A percentile compares a stretch with the other conserved stretches of the same genome.
Conservation (phyloP, 2,888 invertebrate species). For the Endomychus coccineus region DNA sequence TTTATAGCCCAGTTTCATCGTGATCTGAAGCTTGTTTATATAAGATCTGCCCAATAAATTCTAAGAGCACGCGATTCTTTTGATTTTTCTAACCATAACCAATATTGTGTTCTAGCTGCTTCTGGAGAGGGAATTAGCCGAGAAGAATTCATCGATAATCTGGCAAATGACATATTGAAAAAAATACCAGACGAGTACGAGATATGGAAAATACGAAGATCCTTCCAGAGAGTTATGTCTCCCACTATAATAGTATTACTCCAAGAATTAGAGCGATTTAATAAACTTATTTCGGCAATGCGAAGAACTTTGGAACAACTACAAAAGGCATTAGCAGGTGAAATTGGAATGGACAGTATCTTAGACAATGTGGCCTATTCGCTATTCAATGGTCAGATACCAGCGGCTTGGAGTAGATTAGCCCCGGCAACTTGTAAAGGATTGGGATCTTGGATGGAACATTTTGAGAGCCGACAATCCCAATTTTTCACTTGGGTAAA, state of each 20-base stretch:
- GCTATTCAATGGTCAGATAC: conserved; percentile 79
- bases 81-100: too few species aligned
- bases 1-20: too few species aligned
- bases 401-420: conserved; percentile 69
- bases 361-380: conserved; percentile 77
- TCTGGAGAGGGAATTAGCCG: conserved; percentile 66
- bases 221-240: conserved; percentile 70
- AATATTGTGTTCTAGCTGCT: conserved; percentile 52
- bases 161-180: conserved; percentile 68
- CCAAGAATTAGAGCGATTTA: conserved; percentile 86
- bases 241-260: conserved; percentile 81
- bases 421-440: conserved; percentile 82
- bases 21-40: too few species aligned
- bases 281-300: conserved; percentile 67
- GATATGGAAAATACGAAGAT: conserved; percentile 70
- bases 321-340: conserved; percentile 79
- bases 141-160: conserved; percentile 76
- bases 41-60: too few species aligned
- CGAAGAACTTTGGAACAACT: conserved; percentile 61
- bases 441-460: conserved; percentile 84
- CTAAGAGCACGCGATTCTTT: too few species aligned
- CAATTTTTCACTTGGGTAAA: conserved; percentile 75
- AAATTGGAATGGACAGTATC: conserved; percentile 83
- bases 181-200: conserved; percentile 74
- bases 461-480: conserved; percentile 62